Percentiles rank a stretch among this genome's conserved stretches.
phyloP scores from a whole-genome alignment of 2,113 vertebrate genomes.

The Alouatta palliata region DNA sequence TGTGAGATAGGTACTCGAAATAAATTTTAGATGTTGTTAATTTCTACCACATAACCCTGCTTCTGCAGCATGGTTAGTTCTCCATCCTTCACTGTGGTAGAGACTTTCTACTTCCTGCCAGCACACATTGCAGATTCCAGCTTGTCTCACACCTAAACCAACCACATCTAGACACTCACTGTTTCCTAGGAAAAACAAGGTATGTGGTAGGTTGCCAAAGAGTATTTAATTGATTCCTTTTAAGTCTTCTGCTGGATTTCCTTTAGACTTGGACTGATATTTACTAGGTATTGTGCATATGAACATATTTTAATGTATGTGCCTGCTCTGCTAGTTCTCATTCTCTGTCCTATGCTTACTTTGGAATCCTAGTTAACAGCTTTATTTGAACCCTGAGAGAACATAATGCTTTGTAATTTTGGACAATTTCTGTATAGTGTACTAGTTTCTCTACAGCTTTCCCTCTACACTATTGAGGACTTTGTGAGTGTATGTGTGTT shows the following conservation, averaged over 20 bases:
- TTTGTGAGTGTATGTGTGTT: not conserved
- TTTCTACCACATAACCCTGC: not conserved
- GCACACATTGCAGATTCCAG: not conserved
- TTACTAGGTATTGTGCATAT: slow-evolving; percentile 32
- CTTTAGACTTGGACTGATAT: slow-evolving; percentile 53
- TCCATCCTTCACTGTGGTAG: not conserved
- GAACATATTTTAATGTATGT: slow-evolving; percentile 47
- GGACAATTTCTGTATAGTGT: not conserved
- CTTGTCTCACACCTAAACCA: slow-evolving; percentile 4
- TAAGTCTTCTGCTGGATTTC: slow-evolving; percentile 23
- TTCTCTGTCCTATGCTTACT: not conserved
- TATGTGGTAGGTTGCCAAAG: slow-evolving; percentile 7
- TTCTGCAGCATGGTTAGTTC: not conserved
- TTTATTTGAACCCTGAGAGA: not conserved
- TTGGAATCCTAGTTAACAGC: not conserved
- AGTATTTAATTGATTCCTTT: slow-evolving; percentile 49
- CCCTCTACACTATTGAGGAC: not conserved
- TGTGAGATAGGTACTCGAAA: not conserved
- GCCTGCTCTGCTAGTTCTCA: slow-evolving; percentile 26
- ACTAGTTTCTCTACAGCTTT: not conserved
- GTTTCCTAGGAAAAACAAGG: slow-evolving; percentile 10
- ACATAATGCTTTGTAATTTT: slow-evolving; percentile 17
- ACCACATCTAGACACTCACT: slow-evolving; percentile 7
- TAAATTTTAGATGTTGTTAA: not conserved
- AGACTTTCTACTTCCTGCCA: not conserved